Evolutionary conservation across 2,797 vertebrate species (phyloP).

Genomic region (Melanotaenia maccullochi): DNA sequence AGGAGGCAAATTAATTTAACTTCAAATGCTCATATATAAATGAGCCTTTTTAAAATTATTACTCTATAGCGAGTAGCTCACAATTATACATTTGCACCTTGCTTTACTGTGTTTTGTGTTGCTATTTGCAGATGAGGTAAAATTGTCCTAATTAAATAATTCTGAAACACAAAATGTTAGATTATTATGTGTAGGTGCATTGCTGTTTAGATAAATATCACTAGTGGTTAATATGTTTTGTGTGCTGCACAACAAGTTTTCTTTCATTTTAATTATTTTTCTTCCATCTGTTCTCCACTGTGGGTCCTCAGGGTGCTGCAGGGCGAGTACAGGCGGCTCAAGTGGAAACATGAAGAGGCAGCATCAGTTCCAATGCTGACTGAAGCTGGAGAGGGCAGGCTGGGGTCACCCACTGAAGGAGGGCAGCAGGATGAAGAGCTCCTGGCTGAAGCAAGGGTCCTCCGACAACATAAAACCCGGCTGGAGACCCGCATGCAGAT

Average conservation of each 20-base stretch:
- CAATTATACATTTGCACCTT: constrained; percentile 18
- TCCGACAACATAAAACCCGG: constrained; percentile 96
- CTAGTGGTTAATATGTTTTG: constrained; percentile 16
- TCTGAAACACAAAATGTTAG: constrained; percentile 1
- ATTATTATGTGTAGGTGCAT: neutral
- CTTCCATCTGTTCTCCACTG: constrained; percentile 14
- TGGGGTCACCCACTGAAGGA: constrained; percentile 67
- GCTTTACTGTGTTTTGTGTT: constrained; percentile 23
- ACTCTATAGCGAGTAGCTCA: constrained; percentile 7
- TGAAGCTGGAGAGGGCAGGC: constrained; percentile 80
- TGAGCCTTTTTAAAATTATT: constrained; percentile 24
- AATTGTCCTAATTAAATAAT: constrained; percentile 16
- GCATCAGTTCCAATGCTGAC: constrained; percentile 86
- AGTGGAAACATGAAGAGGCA: constrained; percentile 97
- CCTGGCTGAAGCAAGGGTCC: constrained; percentile 92
- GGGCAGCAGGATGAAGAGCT: constrained; percentile 89
- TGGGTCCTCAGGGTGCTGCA: constrained; percentile 90
- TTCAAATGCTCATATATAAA: neutral
- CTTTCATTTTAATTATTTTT: constrained; percentile 18
- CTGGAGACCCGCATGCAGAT: constrained; percentile 99
- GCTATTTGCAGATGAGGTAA: constrained; percentile 11
- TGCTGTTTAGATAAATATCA: constrained; percentile 23
- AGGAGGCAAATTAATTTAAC: constrained; percentile 13
- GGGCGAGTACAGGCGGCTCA: constrained; percentile 93
- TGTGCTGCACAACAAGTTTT: constrained; percentile 7